Conservation (phyloP, 1,140 invertebrate species). For the Microvelia longipes region DNA sequence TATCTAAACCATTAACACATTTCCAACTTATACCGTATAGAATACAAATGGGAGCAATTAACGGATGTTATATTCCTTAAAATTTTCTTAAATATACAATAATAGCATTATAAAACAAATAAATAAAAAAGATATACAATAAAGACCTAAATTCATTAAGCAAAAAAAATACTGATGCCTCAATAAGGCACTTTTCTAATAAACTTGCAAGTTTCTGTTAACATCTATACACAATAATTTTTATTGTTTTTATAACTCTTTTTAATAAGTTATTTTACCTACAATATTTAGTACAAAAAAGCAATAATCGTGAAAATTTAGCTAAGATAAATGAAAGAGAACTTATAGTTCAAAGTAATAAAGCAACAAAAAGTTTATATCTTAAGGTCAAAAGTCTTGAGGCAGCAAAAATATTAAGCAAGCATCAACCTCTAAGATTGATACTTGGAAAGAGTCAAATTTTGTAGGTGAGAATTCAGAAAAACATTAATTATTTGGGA, state of each 20-base stretch:
- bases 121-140: not conserved
- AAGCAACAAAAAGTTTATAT: too few species aligned
- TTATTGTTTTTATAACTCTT: not conserved
- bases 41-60: too few species aligned
- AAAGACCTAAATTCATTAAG: slow-evolving; percentile 1
- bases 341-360: not conserved
- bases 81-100: not conserved
- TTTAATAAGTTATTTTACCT: not conserved
- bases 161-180: slow-evolving; percentile 1
- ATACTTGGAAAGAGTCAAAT: too few species aligned
- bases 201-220: not conserved
- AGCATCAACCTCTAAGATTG: too few species aligned
- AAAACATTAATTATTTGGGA: too few species aligned
- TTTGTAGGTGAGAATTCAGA: too few species aligned
- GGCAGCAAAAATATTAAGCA: too few species aligned
- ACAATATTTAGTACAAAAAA: not conserved
- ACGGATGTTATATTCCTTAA: not conserved
- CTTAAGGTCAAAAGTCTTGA: too few species aligned
- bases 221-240: not conserved
- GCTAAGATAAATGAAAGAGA: not conserved
- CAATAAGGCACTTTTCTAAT: slow-evolving; percentile 4
- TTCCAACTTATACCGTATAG: too few species aligned
- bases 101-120: not conserved
- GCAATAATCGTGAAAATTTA: not conserved
- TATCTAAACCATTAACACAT: not conserved